Percentiles rank a stretch among this genome's conserved stretches.
These are phyloP conservation scores for Tenthredo livida DNA, from an alignment of 2,888 invertebrate genomes.

Conservation along the genomic window DNA sequence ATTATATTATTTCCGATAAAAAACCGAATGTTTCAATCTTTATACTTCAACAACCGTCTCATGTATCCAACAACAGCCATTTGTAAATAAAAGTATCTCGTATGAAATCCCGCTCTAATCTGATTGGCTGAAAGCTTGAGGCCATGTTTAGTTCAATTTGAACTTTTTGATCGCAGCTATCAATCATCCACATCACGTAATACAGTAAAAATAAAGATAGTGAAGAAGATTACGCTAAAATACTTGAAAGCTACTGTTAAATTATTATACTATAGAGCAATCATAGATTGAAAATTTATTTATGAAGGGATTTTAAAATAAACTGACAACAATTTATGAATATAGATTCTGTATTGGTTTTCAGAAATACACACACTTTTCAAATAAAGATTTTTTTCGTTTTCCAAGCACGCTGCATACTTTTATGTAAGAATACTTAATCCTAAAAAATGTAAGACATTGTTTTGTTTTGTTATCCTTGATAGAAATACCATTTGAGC, in stretches of 20 bases:
- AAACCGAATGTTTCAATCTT: background rate
- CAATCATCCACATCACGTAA: background rate
- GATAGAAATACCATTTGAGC: background rate
- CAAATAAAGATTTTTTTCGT: background rate
- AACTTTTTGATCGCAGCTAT: background rate
- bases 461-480: background rate
- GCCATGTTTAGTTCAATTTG: slow-evolving; percentile 32
- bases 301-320: background rate
- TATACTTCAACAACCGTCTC: background rate
- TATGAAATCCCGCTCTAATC: background rate
- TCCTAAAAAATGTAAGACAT: background rate
- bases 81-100: slow-evolving; percentile 35
- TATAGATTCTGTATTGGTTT: slow-evolving; percentile 10
- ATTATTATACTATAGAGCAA: background rate
- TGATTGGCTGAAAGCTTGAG: slow-evolving; percentile 23
- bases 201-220: background rate
- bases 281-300: background rate
- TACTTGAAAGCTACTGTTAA: background rate
- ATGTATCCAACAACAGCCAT: slow-evolving; percentile 30
- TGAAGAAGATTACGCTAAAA: background rate
- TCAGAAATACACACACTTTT: background rate
- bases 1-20: slow-evolving; percentile 36
- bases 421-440: background rate
- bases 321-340: slow-evolving; percentile 18
- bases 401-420: background rate